Conservation (phyloP, 2,797 vertebrate species). For the Gouania willdenowi region DNA sequence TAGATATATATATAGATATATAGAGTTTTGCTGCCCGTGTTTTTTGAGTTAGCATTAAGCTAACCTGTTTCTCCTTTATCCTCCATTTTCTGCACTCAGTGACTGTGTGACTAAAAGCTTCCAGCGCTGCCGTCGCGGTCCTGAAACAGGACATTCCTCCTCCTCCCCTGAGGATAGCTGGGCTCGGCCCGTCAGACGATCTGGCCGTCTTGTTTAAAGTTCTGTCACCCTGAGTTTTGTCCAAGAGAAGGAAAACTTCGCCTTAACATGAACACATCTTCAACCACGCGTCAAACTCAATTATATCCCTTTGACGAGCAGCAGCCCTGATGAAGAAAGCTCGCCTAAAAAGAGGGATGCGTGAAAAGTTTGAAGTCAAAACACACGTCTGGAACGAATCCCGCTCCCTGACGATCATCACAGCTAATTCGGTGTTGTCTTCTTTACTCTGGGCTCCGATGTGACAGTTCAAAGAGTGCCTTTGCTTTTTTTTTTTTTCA, state of each 20-base stretch:
- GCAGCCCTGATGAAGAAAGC: constrained; percentile 39
- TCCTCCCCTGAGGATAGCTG: constrained; percentile 37
- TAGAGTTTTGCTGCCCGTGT: too few relatives aligned
- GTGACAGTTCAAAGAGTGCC: constrained; percentile 64
- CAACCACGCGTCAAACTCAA: constrained; percentile 76
- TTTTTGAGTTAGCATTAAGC: too few relatives aligned
- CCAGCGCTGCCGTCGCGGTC: constrained; percentile 16
- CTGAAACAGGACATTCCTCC: constrained; percentile 20
- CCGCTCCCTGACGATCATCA: constrained; percentile 53
- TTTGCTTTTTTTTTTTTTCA: constrained; percentile 31
- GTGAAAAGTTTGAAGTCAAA: constrained; percentile 45
- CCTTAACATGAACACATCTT: constrained; percentile 75
- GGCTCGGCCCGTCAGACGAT: constrained; percentile 39
- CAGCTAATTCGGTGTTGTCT: constrained; percentile 54
- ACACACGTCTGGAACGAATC: constrained; percentile 55
- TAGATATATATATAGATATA: too few relatives aligned
- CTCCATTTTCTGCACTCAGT: too few relatives aligned
- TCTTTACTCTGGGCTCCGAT: constrained; percentile 24
- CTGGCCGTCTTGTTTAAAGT: constrained; percentile 70
- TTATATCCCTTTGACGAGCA: constrained; percentile 61
- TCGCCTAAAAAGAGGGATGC: constrained; percentile 35
- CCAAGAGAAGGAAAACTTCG: constrained; percentile 59
- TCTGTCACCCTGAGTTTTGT: constrained; percentile 72
- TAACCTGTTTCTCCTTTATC: too few relatives aligned
- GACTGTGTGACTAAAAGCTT: constrained; percentile 23